These are phyloP conservation scores for Lota lota DNA, from an alignment of 2,113 vertebrate genomes.

Conservation along the genomic window DNA sequence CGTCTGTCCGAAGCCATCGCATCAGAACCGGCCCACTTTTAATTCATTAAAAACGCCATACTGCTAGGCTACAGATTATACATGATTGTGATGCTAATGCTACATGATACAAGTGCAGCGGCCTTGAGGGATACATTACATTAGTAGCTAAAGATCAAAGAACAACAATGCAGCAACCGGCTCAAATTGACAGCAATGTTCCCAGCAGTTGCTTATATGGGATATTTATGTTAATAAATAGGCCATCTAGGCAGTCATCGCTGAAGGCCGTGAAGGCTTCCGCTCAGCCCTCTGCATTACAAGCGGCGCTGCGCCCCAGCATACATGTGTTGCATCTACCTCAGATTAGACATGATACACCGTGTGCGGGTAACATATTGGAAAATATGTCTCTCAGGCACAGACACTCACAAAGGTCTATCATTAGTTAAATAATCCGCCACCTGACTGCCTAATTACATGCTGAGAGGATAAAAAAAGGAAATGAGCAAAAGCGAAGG, in stretches of 20 bases:
- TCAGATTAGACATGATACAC: slow-evolving; percentile 27
- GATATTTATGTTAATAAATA: slow-evolving; percentile 63
- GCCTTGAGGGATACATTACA: slow-evolving; percentile 51
- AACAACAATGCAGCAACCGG: slow-evolving; percentile 54
- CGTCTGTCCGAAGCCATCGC: slow-evolving; percentile 12
- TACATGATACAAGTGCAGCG: slow-evolving; percentile 33
- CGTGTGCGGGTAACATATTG: slow-evolving; percentile 25
- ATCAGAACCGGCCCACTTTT: slow-evolving; percentile 18
- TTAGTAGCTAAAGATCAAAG: slow-evolving; percentile 61
- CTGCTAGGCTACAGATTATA: slow-evolving; percentile 46
- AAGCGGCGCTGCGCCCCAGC: background rate
- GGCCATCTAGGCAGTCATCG: slow-evolving; percentile 46
- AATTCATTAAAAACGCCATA: slow-evolving; percentile 38
- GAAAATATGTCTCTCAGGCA: slow-evolving; percentile 29
- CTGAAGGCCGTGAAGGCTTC: slow-evolving; percentile 37
- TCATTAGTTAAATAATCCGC: slow-evolving; percentile 37
- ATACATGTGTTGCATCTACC: slow-evolving; percentile 25
- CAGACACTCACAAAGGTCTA: slow-evolving; percentile 18
- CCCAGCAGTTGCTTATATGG: slow-evolving; percentile 49
- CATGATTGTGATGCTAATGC: slow-evolving; percentile 54
- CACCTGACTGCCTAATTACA: slow-evolving; percentile 50
- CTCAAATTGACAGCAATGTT: slow-evolving; percentile 55
- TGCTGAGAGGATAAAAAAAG: slow-evolving; percentile 31
- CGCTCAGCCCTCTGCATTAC: slow-evolving; percentile 33
- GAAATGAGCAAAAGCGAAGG: slow-evolving; percentile 23